These are phyloP conservation scores for Ginglymostoma cirratum DNA, from an alignment of 2,113 vertebrate genomes.

Conservation along the genomic window DNA sequence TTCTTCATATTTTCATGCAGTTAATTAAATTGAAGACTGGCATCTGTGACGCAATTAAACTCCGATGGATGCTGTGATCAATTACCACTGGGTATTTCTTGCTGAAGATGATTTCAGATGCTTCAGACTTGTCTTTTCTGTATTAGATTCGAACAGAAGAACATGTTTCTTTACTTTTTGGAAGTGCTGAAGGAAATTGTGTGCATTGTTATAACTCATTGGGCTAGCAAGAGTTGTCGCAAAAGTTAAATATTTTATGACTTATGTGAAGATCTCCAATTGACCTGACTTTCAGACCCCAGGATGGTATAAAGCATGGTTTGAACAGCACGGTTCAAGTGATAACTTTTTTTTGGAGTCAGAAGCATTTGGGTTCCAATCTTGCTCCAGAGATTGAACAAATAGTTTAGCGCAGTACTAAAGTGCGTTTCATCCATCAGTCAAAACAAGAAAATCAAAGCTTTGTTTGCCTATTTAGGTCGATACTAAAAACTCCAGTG, in stretches of 20 bases:
- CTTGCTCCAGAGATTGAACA: not conserved
- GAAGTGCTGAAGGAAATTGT: not conserved
- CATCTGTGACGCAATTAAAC: too few species aligned
- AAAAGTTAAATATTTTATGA: too few species aligned
- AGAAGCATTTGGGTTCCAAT: not conserved
- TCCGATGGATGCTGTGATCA: too few species aligned
- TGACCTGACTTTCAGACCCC: too few species aligned
- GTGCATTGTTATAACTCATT: not conserved
- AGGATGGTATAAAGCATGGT: too few species aligned
- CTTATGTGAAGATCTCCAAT: too few species aligned
- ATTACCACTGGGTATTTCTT: too few species aligned
- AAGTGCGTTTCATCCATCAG: not conserved
- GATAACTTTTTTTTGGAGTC: not conserved
- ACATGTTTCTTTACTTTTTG: not conserved
- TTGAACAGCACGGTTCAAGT: not conserved
- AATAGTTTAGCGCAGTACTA: not conserved
- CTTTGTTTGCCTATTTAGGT: not conserved
- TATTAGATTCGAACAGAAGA: not conserved
- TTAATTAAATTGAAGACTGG: too few species aligned
- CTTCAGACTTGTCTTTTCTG: not conserved
- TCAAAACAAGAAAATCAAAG: not conserved
- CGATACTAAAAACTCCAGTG: not conserved
- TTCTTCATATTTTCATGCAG: too few species aligned
- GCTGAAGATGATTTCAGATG: too few species aligned
- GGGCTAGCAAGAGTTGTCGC: too few species aligned